A percentile compares a stretch with the other conserved stretches of the same genome.
These are phyloP conservation scores for Drosophila pruinosa DNA, from an alignment of 1,140 invertebrate genomes.

Conservation along the genomic window DNA sequence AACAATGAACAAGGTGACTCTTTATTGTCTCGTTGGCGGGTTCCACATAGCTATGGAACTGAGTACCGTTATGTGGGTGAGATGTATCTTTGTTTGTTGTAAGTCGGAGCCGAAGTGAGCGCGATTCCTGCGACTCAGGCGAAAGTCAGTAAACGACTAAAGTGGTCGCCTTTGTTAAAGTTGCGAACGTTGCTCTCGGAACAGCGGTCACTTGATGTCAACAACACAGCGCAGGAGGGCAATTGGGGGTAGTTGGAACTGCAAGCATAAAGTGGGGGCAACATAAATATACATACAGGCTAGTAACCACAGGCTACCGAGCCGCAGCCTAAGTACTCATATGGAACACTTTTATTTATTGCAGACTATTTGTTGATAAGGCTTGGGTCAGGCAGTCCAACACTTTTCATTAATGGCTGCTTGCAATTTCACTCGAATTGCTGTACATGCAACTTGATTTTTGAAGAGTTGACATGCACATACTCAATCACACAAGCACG, in stretches of 20 bases:
- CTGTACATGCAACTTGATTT: conserved; percentile 61
- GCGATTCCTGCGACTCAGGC: conserved; percentile 40
- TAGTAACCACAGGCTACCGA: conserved; percentile 12
- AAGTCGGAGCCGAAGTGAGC: neutral
- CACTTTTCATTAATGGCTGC: conserved; percentile 51
- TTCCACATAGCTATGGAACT: neutral
- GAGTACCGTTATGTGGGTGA: conserved; percentile 1
- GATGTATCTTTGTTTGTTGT: conserved; percentile 29
- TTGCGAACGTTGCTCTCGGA: conserved; percentile 60
- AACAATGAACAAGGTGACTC: conserved; percentile 39
- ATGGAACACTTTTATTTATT: conserved; percentile 64
- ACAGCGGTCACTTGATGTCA: conserved; percentile 51
- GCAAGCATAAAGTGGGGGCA: conserved; percentile 65
- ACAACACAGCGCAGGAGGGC: neutral
- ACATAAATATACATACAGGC: conserved; percentile 32
- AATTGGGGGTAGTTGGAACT: conserved; percentile 29
- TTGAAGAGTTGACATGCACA: conserved; percentile 23
- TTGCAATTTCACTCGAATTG: conserved; percentile 60
- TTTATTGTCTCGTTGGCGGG: conserved; percentile 52
- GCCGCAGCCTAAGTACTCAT: conserved; percentile 21
- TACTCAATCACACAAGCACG: conserved; percentile 17
- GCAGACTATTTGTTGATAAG: conserved; percentile 58
- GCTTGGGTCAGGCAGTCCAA: conserved; percentile 1
- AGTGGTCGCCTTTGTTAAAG: conserved; percentile 52
- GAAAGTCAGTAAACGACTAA: conserved; percentile 62